These are phyloP conservation scores for Herminia tarsipennalis DNA, from an alignment of 2,888 invertebrate genomes.

Conservation along the genomic window DNA sequence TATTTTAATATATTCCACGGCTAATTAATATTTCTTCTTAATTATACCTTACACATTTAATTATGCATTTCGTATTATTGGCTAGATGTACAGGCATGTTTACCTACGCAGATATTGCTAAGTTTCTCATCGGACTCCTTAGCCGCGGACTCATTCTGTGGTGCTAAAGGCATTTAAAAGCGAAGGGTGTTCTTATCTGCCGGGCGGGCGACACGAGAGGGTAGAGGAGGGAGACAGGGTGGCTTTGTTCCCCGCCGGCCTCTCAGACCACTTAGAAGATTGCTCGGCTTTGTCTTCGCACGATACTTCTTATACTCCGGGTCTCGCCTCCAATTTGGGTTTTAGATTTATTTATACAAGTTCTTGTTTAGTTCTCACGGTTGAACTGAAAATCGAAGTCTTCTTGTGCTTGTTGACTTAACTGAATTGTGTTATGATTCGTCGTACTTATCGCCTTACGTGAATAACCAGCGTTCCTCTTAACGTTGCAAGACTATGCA, in stretches of 20 bases:
- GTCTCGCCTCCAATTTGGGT: constrained; percentile 65
- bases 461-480: too few relatives aligned
- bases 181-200: constrained; percentile 71
- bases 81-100: constrained; percentile 55
- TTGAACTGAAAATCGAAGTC: constrained; percentile 35
- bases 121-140: constrained; percentile 59
- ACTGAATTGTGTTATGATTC: constrained; percentile 29
- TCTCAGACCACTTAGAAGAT: constrained; percentile 81
- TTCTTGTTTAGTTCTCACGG: constrained; percentile 45
- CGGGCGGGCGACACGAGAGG: constrained; percentile 47
- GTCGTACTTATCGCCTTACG: too few relatives aligned
- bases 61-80: constrained; percentile 43
- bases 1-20: too few relatives aligned
- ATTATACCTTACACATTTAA: not conserved
- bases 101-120: constrained; percentile 57
- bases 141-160: constrained; percentile 60
- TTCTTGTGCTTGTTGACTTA: constrained; percentile 28
- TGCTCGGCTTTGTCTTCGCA: constrained; percentile 76
- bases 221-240: constrained; percentile 47
- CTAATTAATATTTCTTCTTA: too few relatives aligned
- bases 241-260: constrained; percentile 69
- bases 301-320: constrained; percentile 67
- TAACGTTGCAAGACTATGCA: too few relatives aligned
- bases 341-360: constrained; percentile 60
- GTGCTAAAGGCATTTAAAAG: constrained; percentile 70